Conservation (phyloP, 2,113 vertebrate genomes). For the Psammodynastes pulverulentus region DNA sequence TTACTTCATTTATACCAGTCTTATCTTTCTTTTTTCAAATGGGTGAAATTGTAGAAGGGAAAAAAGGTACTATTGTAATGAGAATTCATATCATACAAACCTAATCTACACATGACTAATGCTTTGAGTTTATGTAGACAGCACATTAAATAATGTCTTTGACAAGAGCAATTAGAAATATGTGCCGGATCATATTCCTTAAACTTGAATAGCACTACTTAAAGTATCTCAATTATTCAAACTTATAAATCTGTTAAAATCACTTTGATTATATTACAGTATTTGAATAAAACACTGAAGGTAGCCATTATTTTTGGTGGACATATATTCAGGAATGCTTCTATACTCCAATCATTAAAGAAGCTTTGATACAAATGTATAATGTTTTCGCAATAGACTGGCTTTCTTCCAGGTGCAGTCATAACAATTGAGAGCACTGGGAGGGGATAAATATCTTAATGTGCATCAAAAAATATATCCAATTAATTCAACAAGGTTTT, state of each 20-base stretch:
- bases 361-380: not conserved
- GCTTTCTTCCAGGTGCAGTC: not conserved
- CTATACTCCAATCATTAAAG: not conserved
- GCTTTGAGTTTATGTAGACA: slow-evolving; percentile 1
- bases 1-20: slow-evolving; percentile 33
- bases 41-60: not conserved
- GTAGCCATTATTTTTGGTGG: not conserved
- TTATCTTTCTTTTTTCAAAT: slow-evolving; percentile 32
- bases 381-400: not conserved
- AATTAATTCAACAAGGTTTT: not conserved
- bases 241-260: not conserved
- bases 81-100: slow-evolving; percentile 24
- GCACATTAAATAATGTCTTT: not conserved
- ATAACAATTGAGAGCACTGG: not conserved
- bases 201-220: not conserved
- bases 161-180: not conserved
- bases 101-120: not conserved
- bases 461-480: not conserved
- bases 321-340: not conserved
- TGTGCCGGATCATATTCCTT: not conserved
- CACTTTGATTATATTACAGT: not conserved
- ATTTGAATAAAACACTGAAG: not conserved
- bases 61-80: not conserved
- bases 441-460: not conserved
- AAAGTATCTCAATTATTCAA: not conserved